Base-by-base conservation (phyloP, 1,140 invertebrate species). In the Potamilus streckersoni region DNA sequence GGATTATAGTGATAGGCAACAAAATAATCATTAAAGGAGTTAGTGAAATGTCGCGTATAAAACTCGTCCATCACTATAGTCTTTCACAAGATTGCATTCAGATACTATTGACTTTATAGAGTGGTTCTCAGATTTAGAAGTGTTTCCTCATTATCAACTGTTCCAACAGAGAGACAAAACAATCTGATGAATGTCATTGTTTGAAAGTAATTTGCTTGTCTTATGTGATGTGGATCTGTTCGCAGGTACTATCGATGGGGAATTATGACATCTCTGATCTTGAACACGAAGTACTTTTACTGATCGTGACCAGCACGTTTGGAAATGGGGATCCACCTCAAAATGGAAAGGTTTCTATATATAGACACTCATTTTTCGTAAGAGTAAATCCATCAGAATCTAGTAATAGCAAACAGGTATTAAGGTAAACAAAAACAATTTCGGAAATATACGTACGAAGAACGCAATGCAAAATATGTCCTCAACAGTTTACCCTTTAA, bases 241-340 rank as follows among this genome's bases (percentile, higher is more conserved):
- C 84, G 8, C 85, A 96, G 95, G 95, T 97, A 23, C 73, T 88
- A 61, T 95, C 94, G 84, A 98, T 98, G 96, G 93, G 93, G 13
- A 95, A 97, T 82, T 98, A 98, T 86, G 96, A 98, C 85, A 95
- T 97, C 83, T 95, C 94, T 58, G 95, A 95, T 74, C 95, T 98
- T 82, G 96, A 98, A 90, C 96, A 98, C 85, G 97, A 98, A 90
- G 95, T 96, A 6, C 90, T 98, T 23, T 90, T 98, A 15, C 89
- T 98, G 71, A 94, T 98, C 13, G 95, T 98, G 14, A 96, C 96
- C 38, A 98, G 96, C 14, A 98, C 97, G 11, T 98, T 98, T 88
- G 97, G 97, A 59, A 98, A 98, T 88, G 97, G 97, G 1, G 96
- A 98, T 92, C 96, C 97, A 13, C 97, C 97, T 12, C 96, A 98